Base-by-base conservation (phyloP, 2,113 vertebrate species). In the Ginglymostoma cirratum region DNA sequence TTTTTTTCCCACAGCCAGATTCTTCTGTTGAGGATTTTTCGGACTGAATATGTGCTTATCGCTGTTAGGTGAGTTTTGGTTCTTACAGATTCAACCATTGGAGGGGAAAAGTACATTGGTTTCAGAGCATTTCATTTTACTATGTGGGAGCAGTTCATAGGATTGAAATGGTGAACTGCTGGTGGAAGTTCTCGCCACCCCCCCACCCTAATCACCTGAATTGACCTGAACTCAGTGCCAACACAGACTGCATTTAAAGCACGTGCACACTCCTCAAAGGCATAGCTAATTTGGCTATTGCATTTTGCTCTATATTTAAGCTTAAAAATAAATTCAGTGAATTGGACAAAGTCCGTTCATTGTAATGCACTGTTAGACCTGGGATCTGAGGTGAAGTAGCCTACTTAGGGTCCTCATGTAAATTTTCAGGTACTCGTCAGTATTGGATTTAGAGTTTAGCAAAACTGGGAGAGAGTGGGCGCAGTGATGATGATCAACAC, bases 351-450 rank as follows among this genome's bases (percentile, higher is more conserved):
- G 89, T 66, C 30, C n/a, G 66, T 55, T 93, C 61, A 38, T 34
- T 65, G 0, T 4, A 94, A 67, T 45, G 93, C 93, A 94, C 93
- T 95, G 66, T 69, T 94, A 27, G 48, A 72, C 24, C 67, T 72
- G 12, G 93, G 93, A 30, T 95, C 14, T 48, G 93, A 70, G 10
- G 67, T 95, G 93, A 93, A 93, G 61, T 19, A 93, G 89, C 30
- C 61, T 83, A 93, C 52, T n/a, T 38, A 2, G 17, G 89, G 21
- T 93, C 55, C 89, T 21, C 21, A 52, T 90, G 52, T 55, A 30
- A 90, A 61, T 55, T 38, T 93, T 93, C 87, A 93, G n/a, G 61
- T 93, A 66, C 38, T 67, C 21, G 12, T 92, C 89, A 92, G 89
- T 92, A 93, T 93, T 93, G n/a, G 61, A 93, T 38, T 92, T 92